Evolutionary conservation across 2,888 invertebrate species (phyloP).

Genomic region (Orthosia incerta): DNA sequence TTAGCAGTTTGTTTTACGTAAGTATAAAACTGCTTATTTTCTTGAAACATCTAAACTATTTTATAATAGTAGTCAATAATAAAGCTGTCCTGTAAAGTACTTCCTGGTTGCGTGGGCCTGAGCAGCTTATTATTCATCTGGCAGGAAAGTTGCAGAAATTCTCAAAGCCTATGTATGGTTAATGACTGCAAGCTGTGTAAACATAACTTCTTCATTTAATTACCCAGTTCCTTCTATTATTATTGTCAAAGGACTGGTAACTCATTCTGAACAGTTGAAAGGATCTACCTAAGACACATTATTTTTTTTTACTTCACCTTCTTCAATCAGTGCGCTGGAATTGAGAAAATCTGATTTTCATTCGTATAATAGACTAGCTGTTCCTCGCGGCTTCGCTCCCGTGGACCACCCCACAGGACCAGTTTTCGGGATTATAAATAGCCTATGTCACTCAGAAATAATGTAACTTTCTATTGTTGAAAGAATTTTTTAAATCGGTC

Average conservation of each 20-base stretch:
- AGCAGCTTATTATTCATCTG: slow-evolving; percentile 35
- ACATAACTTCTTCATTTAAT: slow-evolving; percentile 22
- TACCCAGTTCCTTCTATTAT: slow-evolving; percentile 8
- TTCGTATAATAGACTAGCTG: too few species aligned
- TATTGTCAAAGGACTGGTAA: not conserved
- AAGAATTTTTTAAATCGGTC: too few species aligned
- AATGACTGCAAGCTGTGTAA: slow-evolving; percentile 9
- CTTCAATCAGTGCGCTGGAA: too few species aligned
- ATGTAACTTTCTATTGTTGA: too few species aligned
- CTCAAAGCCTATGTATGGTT: not conserved
- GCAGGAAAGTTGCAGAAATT: slow-evolving; percentile 40
- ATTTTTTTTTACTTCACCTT: too few species aligned
- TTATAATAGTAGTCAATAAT: slow-evolving; percentile 6
- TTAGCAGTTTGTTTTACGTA: not conserved
- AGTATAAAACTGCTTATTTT: not conserved
- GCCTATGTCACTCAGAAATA: too few species aligned
- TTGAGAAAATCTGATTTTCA: too few species aligned
- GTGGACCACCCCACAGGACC: too few species aligned
- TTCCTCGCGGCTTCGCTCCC: too few species aligned
- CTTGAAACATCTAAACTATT: not conserved
- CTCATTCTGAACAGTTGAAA: not conserved
- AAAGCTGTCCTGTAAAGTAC: not conserved
- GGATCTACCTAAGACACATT: too few species aligned
- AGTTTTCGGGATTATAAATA: too few species aligned
- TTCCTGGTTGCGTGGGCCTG: slow-evolving; percentile 27